Evolutionary conservation across 2,888 invertebrate genomes (phyloP), one percentile per base, ranked within the genome.

Genomic region (Ormyrus labotus): DNA sequence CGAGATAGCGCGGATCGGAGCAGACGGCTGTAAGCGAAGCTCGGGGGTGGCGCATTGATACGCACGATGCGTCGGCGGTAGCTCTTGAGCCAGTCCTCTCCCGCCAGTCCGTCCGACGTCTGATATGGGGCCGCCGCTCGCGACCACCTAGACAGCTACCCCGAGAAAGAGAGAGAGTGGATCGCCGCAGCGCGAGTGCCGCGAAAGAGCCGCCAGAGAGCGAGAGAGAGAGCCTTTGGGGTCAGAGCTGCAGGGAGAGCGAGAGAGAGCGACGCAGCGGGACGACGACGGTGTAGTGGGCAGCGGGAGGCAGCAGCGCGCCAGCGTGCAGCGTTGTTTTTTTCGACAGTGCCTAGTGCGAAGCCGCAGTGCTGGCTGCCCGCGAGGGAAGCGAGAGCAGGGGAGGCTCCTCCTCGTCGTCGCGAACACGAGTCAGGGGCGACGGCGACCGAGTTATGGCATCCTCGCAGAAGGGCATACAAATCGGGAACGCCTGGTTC

Each of bases 401-500:
- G 64, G 19, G 64, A 13, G 64, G 11, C 11, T 10, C 48, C 13
- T 47, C 11, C 48, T 48, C 48, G n/a, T 10, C 10, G 48, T 7
- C 11, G 64, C 8, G 64, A 11, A n/a, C 64, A n/a, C 11, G n/a
- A 13, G 58, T 13, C 34, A 34, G 34, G 34, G 34, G 34, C 34
- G 34, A 34, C 3, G 34, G 13, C 19, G 13, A 6, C 5, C 13
- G 58, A 75, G 94, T 93, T 94, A 96, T 96, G 96, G 96, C 96
- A 94, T 96, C 96, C 92, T 95, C 96, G 92, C 93, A 93, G 90
- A 91, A 92, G 91, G 97, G 96, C 92, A 95, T 97, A 92, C 97
- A 97, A 94, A 96, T 96, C 91, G 97, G 97, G 92, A 96, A 97
- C 92, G 97, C 98, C 92, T 99, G 98, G 98, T 97, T 97, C 94